Evolutionary conservation across 2,888 invertebrate genomes (phyloP).

Genomic region (Andrena fulva): DNA sequence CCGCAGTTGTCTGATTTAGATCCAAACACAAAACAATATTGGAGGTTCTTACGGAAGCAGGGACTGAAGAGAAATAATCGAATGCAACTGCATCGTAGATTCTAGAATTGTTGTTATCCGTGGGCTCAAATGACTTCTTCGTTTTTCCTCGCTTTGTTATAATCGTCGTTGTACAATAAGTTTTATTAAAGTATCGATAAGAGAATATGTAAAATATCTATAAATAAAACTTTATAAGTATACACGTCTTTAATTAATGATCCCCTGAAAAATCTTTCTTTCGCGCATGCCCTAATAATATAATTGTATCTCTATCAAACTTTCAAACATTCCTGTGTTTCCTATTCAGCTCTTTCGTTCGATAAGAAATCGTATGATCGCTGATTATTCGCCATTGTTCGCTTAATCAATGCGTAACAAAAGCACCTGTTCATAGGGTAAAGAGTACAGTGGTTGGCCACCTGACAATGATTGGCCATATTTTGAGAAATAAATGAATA

Average conservation of each 20-base stretch:
- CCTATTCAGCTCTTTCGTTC: too few species aligned
- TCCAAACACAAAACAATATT: conserved; percentile 92
- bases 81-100: conserved; percentile 85
- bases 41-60: conserved; percentile 90
- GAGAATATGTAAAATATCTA: not conserved
- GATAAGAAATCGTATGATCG: too few species aligned
- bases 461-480: too few species aligned
- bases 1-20: conserved; percentile 91
- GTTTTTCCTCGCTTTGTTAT: not conserved
- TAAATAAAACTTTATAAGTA: conserved; percentile 27
- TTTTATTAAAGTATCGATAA: conserved; percentile 11
- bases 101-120: conserved; percentile 84
- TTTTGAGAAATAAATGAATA: too few species aligned
- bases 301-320: too few species aligned
- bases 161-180: not conserved
- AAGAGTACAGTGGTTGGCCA: too few species aligned
- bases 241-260: not conserved
- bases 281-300: too few species aligned
- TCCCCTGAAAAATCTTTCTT: not conserved
- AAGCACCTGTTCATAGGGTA: not conserved
- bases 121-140: conserved; percentile 14
- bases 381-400: not conserved
- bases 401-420: not conserved
- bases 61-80: conserved; percentile 89
- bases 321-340: too few species aligned